Evolutionary conservation across 2,113 vertebrate genomes (phyloP).

Genomic region (Vidua chalybeata): DNA sequence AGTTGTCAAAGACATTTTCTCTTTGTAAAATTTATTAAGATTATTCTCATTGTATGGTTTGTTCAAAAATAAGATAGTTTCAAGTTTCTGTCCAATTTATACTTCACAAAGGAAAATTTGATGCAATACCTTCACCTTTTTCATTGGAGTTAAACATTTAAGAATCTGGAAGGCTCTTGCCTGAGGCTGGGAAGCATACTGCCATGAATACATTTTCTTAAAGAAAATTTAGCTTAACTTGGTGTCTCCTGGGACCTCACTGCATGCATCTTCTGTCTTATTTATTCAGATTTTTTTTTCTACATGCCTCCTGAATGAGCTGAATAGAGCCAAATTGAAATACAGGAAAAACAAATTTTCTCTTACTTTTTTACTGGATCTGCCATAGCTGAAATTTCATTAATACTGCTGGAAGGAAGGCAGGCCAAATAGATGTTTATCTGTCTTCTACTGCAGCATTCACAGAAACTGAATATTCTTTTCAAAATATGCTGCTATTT

Average conservation of each 20-base stretch:
- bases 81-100: not conserved
- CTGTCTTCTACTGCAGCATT: not conserved
- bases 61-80: not conserved
- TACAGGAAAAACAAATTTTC: constrained; percentile 21
- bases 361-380: not conserved
- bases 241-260: not conserved
- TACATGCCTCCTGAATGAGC: not conserved
- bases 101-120: not conserved
- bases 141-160: not conserved
- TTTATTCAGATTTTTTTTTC: not conserved
- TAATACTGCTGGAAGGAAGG: not conserved
- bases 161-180: not conserved
- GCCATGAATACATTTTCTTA: constrained; percentile 2
- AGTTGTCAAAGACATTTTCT: not conserved
- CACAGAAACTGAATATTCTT: not conserved
- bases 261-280: not conserved
- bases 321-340: constrained; percentile 1
- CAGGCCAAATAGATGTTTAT: not conserved
- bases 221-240: constrained; percentile 39
- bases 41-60: not conserved
- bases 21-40: not conserved
- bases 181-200: not conserved
- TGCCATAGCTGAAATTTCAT: not conserved
- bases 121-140: not conserved
- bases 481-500: not conserved